phyloP scores from a whole-genome alignment of 2,113 vertebrate species.

The Ailuropoda melanoleuca region DNA sequence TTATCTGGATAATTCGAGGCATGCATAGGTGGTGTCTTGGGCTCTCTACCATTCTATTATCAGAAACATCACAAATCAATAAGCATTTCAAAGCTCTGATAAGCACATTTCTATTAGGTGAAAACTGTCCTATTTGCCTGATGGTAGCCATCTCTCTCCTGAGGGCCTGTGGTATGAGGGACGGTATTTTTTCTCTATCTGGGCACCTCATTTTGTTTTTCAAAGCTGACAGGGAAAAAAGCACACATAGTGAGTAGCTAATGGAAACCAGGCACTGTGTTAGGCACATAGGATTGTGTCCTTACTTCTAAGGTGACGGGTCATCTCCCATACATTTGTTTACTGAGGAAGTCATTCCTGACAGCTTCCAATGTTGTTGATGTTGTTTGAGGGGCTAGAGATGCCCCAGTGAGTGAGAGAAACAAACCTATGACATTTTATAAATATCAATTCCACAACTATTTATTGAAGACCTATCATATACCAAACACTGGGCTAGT shows the following conservation, averaged over 20 bases:
- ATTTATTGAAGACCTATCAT: neutral
- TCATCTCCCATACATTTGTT: neutral
- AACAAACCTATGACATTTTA: neutral
- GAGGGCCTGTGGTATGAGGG: neutral
- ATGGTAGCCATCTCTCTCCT: neutral
- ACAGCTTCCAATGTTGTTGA: neutral
- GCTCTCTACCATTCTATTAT: neutral
- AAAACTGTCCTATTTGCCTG: neutral
- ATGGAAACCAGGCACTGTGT: neutral
- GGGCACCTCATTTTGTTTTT: neutral
- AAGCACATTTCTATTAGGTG: neutral
- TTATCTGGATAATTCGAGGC: neutral
- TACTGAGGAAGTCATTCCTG: neutral
- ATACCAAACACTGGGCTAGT: neutral
- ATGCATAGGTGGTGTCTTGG: no score
- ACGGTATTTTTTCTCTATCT: neutral
- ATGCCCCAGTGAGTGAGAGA: neutral
- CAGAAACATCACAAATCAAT: neutral
- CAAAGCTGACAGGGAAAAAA: neutral
- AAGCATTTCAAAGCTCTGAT: neutral
- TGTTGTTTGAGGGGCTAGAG: neutral
- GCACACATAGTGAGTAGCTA: neutral
- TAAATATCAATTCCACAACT: neutral
- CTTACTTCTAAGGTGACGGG: neutral
- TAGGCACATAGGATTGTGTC: neutral